These are phyloP conservation scores for Tragopan temminckii DNA, from an alignment of 2,797 vertebrate genomes.

Conservation along the genomic window DNA sequence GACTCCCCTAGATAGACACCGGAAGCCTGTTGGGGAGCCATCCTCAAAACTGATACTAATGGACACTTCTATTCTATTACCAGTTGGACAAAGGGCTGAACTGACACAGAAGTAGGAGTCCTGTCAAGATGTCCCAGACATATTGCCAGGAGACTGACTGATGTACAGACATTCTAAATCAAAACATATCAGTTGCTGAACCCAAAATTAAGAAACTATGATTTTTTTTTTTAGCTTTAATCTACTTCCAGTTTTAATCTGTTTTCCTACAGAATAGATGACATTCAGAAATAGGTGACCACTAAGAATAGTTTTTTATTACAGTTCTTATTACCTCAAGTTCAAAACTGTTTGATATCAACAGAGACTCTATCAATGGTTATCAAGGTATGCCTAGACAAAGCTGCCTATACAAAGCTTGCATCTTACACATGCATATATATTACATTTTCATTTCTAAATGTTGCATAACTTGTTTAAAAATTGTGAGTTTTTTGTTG, in stretches of 20 bases:
- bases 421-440: neutral
- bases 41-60: neutral
- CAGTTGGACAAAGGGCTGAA: neutral
- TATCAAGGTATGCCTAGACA: neutral
- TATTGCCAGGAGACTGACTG: neutral
- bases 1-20: neutral
- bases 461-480: neutral
- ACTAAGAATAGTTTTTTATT: neutral
- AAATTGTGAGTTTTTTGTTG: neutral
- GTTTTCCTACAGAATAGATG: neutral
- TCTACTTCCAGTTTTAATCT: neutral
- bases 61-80: neutral
- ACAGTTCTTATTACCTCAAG: neutral
- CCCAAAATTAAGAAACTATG: neutral
- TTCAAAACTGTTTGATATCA: neutral
- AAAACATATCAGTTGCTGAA: neutral
- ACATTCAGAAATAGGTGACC: neutral
- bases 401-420: neutral
- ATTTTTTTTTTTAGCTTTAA: neutral
- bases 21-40: neutral
- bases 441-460: neutral
- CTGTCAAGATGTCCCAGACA: neutral
- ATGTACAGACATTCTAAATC: neutral
- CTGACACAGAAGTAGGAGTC: neutral
- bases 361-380: neutral